Evolutionary conservation across 2,797 vertebrate species (phyloP).

Genomic region (Bovichtus diacanthus): DNA sequence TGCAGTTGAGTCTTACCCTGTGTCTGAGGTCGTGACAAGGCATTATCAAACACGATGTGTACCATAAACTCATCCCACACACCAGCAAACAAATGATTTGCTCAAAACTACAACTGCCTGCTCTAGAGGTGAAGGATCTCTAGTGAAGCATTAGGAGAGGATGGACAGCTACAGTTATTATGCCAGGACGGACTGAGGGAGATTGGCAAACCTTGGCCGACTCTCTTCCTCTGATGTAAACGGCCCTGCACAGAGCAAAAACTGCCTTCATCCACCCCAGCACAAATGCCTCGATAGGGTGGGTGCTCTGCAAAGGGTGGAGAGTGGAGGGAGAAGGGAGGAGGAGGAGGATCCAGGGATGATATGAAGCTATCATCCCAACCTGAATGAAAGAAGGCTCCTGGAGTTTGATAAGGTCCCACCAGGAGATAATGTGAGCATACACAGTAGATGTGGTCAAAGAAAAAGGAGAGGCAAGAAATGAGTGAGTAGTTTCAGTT

Average conservation of each 20-base stretch:
- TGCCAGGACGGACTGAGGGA: constrained; percentile 43
- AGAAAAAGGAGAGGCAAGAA: too few relatives aligned
- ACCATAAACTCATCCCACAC: not conserved
- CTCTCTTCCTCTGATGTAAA: constrained; percentile 88
- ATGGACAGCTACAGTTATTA: constrained; percentile 59
- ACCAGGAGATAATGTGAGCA: constrained; percentile 5
- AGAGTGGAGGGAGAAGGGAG: constrained; percentile 87
- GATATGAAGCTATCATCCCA: constrained; percentile 80
- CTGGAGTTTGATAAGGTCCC: constrained; percentile 7
- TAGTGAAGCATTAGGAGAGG: constrained; percentile 74
- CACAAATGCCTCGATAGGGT: constrained; percentile 88
- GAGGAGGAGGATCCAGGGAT: constrained; percentile 46
- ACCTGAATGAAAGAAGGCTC: constrained; percentile 87
- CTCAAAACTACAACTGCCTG: constrained; percentile 2
- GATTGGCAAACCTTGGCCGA: constrained; percentile 89
- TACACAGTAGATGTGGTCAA: not conserved
- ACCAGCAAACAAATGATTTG: not conserved
- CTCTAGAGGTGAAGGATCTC: constrained; percentile 56
- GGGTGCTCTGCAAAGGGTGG: constrained; percentile 88
- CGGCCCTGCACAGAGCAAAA: constrained; percentile 90
- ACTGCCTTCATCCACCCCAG: constrained; percentile 89
- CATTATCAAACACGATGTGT: too few relatives aligned
- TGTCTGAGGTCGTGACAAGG: too few relatives aligned
- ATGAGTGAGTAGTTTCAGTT: constrained; percentile 25
- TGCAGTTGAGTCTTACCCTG: too few relatives aligned